Evolutionary conservation across 2,113 vertebrate species (phyloP).

Genomic region (Rhynchopsitta pachyrhyncha): DNA sequence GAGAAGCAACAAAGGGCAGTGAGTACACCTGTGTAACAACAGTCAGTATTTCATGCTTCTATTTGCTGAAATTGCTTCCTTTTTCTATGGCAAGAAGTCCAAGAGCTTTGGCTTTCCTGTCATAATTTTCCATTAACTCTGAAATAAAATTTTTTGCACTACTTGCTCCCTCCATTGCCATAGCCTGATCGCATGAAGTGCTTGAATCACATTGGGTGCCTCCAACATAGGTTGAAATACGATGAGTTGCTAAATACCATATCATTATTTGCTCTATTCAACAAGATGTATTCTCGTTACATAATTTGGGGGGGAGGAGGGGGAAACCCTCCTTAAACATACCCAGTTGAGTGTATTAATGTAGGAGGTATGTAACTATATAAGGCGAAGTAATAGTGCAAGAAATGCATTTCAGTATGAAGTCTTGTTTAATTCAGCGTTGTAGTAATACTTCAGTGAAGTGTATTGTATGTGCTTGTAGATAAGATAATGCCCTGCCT

Average conservation of each 20-base stretch:
- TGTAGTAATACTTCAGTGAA: neutral
- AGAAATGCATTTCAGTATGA: conserved; percentile 1
- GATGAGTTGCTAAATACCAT: neutral
- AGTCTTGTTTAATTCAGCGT: neutral
- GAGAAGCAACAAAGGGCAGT: neutral
- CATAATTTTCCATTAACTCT: neutral
- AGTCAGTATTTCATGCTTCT: neutral
- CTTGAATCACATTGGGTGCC: neutral
- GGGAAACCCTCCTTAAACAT: neutral
- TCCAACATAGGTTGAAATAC: neutral
- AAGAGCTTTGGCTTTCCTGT: neutral
- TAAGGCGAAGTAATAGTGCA: neutral
- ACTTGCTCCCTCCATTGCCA: neutral
- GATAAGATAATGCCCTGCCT: neutral
- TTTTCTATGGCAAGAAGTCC: neutral
- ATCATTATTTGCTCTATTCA: neutral
- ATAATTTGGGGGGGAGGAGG: neutral
- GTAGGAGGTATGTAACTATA: neutral
- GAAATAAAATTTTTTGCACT: neutral
- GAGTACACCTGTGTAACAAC: neutral
- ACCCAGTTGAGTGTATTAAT: neutral
- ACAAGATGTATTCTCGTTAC: neutral
- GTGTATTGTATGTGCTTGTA: neutral
- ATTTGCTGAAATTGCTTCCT: neutral
- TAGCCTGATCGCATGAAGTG: neutral